Evolutionary conservation across 2,888 invertebrate genomes (phyloP).

Genomic region (Melinaea menophilus): DNA sequence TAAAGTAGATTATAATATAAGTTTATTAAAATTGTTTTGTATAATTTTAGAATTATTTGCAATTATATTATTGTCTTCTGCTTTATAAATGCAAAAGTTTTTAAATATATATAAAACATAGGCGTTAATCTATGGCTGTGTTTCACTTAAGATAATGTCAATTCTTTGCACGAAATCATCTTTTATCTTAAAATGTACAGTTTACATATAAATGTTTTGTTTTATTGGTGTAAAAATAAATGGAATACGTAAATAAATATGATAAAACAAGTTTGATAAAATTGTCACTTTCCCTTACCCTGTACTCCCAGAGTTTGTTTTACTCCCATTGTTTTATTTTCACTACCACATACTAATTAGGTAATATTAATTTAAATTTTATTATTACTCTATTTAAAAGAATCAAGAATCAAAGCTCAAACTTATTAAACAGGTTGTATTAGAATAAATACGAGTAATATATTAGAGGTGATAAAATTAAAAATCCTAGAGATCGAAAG

Average conservation of each 20-base stretch:
- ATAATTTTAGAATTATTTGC: background rate
- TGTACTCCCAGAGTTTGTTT: too few species aligned
- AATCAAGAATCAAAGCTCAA: too few species aligned
- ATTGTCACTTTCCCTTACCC: background rate
- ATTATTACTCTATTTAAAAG: too few species aligned
- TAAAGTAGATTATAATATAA: too few species aligned
- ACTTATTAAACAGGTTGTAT: too few species aligned
- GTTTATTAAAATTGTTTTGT: too few species aligned
- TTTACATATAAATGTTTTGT: slow-evolving; percentile 57
- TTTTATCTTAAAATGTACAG: slow-evolving; percentile 65
- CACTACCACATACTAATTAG: too few species aligned
- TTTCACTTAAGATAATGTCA: slow-evolving; percentile 76
- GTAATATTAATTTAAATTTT: too few species aligned
- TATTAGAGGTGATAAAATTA: too few species aligned
- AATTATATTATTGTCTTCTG: slow-evolving; percentile 8
- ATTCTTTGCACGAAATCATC: slow-evolving; percentile 75
- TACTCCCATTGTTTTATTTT: too few species aligned
- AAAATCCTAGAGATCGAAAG: too few species aligned
- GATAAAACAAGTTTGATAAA: slow-evolving; percentile 32
- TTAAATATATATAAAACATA: slow-evolving; percentile 29
- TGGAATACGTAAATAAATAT: slow-evolving; percentile 72
- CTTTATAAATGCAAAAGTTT: slow-evolving; percentile 21
- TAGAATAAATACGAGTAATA: too few species aligned
- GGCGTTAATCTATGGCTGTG: slow-evolving; percentile 72
- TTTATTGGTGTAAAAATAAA: slow-evolving; percentile 63